Evolutionary conservation across 2,797 vertebrate species (phyloP), one percentile per base, ranked within the genome.

Genomic region (Falco berigora): DNA sequence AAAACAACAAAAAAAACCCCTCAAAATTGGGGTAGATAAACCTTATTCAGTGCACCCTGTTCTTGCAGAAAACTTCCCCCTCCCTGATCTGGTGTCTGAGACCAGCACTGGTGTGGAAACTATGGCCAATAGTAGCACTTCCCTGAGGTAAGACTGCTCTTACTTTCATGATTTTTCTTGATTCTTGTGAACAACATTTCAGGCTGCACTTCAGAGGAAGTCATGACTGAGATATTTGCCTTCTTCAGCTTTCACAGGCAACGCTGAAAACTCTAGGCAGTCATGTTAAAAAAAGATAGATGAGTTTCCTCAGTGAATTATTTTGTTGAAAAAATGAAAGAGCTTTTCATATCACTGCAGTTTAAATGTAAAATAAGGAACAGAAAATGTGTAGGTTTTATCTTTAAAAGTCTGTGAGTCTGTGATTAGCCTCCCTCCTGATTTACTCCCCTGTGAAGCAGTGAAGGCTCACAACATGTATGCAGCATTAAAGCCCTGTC

Each of bases 101-200:
- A 99, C 99, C 78, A 99, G 98, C 96, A 99, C 99, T 40, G 99
- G 99, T 87, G 98, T 99, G 96, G 99, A 99, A 97, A 98, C 98
- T 5, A 98, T 98, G 91, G 97, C 98, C 92, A 99, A 99, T 83
- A 99, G 99, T 97, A 99, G 98, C 97, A 98, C 98, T 97, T 99
- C 99, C 88, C 98, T 99, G 97, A 99, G 99, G 99, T 99, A 98
- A 81, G 75, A 20, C 55, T 2, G 12, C 52, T 86, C 23, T 63
- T 81, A 12, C 24, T 87, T 55, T 73, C 23, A 7, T 77, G 84
- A 40, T 25, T 76, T 79, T 61, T 66, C 46, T 62, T 66, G 46
- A 19, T 61, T 67, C 50, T 73, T 36, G 13, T 5, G 5, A 27
- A 32, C 53, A 55, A 10, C n/a, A 36, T 23, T 44, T 84, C 19